Evolutionary conservation across 2,888 invertebrate genomes (phyloP).

Genomic region (Cacoxenus indagator): DNA sequence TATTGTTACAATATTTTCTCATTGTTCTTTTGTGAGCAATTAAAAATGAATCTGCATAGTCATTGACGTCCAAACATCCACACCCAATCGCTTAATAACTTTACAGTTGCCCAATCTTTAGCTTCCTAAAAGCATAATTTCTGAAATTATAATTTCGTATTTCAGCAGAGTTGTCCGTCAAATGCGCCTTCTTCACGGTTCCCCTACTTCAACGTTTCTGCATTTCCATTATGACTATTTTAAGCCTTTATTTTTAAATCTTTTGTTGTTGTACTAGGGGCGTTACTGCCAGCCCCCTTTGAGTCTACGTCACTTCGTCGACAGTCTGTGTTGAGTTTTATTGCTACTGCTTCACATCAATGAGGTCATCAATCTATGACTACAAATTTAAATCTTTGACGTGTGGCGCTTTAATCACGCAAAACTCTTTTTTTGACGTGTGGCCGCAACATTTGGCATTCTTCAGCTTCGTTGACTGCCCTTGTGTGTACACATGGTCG

Average conservation of each 20-base stretch:
- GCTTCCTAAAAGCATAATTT: conserved; percentile 50
- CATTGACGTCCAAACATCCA: conserved; percentile 61
- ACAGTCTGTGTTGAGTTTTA: conserved; percentile 31
- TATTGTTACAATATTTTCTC: neutral
- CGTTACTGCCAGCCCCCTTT: conserved; percentile 41
- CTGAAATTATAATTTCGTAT: conserved; percentile 60
- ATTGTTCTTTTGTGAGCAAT: conserved; percentile 51
- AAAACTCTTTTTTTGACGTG: conserved; percentile 14
- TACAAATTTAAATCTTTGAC: conserved; percentile 19
- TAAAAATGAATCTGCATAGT: conserved; percentile 39
- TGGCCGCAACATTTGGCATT: neutral
- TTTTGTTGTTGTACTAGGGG: conserved; percentile 6
- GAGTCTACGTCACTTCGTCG: conserved; percentile 27
- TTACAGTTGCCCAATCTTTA: conserved; percentile 60
- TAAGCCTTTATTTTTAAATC: neutral
- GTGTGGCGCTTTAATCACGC: conserved; percentile 38
- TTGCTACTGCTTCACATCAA: conserved; percentile 24
- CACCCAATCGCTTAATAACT: conserved; percentile 57
- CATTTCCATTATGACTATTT: neutral
- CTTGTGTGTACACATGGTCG: conserved; percentile 3
- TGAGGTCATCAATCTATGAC: conserved; percentile 43
- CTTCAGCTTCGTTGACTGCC: neutral
- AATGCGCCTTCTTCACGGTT: conserved; percentile 1
- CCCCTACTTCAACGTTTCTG: neutral
- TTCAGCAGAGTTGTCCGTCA: conserved; percentile 66